phyloP scores from a whole-genome alignment of 2,888 invertebrate genomes.

The Caenorhabditis angaria region DNA sequence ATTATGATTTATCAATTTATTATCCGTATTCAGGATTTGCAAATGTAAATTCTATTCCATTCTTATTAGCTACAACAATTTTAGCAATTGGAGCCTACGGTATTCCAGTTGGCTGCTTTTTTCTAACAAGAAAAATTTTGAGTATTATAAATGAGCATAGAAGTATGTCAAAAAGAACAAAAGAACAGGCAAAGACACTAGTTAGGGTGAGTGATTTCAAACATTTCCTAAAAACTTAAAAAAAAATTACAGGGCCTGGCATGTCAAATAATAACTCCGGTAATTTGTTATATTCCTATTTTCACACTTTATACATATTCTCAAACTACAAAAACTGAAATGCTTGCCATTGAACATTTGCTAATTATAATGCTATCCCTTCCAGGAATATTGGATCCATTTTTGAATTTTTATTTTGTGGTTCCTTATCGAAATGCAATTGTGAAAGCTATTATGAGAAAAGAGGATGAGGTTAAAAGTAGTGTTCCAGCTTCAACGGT shows the following conservation, averaged over 20 bases:
- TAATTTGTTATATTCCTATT: constrained; percentile 37
- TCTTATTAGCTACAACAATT: constrained; percentile 30
- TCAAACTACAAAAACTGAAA: constrained; percentile 22
- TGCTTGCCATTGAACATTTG: constrained; percentile 17
- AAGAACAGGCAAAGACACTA: constrained; percentile 34
- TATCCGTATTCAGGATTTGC: constrained; percentile 28
- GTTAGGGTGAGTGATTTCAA: constrained; percentile 32
- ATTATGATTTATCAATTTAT: constrained; percentile 31
- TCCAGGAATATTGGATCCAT: constrained; percentile 32
- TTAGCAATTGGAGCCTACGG: constrained; percentile 37
- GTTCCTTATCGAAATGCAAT: constrained; percentile 35
- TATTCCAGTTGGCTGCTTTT: constrained; percentile 24
- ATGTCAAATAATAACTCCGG: constrained; percentile 26
- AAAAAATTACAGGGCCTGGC: constrained; percentile 27
- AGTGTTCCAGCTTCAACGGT: background rate
- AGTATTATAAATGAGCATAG: constrained; percentile 35
- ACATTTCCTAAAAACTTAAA: background rate
- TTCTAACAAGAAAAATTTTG: constrained; percentile 27
- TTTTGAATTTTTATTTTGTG: constrained; percentile 32
- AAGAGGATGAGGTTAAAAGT: constrained; percentile 20
- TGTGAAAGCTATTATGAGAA: constrained; percentile 13
- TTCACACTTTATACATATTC: constrained; percentile 37
- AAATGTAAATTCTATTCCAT: constrained; percentile 23
- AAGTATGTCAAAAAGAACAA: constrained; percentile 35
- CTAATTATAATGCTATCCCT: constrained; percentile 28